Evolutionary conservation across 2,797 vertebrate species (phyloP).

Genomic region (Fistularia tabacaria): DNA sequence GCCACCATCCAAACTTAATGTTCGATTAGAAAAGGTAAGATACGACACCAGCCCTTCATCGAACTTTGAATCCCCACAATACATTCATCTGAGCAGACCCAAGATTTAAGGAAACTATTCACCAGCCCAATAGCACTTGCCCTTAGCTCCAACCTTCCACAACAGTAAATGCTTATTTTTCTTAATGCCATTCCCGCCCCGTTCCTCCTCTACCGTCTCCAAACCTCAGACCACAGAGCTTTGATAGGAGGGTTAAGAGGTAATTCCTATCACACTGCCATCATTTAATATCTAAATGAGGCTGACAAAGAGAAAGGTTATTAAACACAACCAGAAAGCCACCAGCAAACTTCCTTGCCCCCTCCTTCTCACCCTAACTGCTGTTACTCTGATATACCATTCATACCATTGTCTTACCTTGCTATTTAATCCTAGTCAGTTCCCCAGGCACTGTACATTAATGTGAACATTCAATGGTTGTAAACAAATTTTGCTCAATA

Average conservation of each 20-base stretch:
- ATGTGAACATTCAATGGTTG: too few species aligned
- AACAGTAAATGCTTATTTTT: conserved; percentile 40
- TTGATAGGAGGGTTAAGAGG: conserved; percentile 72
- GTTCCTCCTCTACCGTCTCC: conserved; percentile 48
- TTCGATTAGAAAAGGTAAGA: conserved; percentile 29
- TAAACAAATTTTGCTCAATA: too few species aligned
- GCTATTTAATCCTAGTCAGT: too few species aligned
- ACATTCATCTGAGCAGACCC: conserved; percentile 16
- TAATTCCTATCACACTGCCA: conserved; percentile 73
- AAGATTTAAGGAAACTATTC: conserved; percentile 37
- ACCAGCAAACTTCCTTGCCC: conserved; percentile 50
- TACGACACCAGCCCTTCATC: conserved; percentile 11
- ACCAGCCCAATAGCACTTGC: conserved; percentile 41
- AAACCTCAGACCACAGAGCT: conserved; percentile 71
- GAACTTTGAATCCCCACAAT: background rate
- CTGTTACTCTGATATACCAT: conserved; percentile 33
- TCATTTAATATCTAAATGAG: conserved; percentile 70
- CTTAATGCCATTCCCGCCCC: conserved; percentile 54
- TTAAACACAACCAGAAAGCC: conserved; percentile 69
- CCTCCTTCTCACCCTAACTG: conserved; percentile 43
- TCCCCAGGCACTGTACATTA: too few species aligned
- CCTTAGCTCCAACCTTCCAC: conserved; percentile 37
- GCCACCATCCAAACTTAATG: conserved; percentile 10
- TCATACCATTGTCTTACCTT: background rate
- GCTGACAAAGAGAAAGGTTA: conserved; percentile 73